Conservation (phyloP, 2,888 invertebrate species). For the Aromia moschata region DNA sequence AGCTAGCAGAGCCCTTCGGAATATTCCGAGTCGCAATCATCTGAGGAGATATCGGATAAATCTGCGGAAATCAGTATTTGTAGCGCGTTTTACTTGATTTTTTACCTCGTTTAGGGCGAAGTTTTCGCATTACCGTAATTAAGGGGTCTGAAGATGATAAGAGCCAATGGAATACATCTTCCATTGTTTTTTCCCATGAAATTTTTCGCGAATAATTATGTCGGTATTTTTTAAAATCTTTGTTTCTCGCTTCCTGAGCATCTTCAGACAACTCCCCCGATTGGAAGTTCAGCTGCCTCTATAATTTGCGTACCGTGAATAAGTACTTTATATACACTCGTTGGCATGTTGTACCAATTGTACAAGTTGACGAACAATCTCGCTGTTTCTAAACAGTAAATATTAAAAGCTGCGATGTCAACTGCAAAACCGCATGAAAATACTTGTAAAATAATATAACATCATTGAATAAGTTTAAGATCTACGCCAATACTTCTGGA, state of each 20-base stretch:
- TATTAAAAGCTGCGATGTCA: conserved; percentile 5
- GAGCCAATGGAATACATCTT: neutral
- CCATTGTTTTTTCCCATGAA: conserved; percentile 3
- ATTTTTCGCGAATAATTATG: conserved; percentile 1
- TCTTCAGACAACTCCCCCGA: neutral
- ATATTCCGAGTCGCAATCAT: too few relatives aligned
- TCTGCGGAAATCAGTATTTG: neutral
- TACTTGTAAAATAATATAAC: conserved; percentile 13
- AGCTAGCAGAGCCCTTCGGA: too few relatives aligned
- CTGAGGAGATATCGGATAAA: neutral
- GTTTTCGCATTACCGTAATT: neutral
- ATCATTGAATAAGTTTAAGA: conserved; percentile 1
- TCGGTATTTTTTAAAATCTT: conserved; percentile 1
- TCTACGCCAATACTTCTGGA: neutral
- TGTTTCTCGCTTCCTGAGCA: neutral
- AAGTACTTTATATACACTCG: conserved; percentile 36
- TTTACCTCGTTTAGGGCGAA: neutral
- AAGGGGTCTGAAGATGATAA: neutral
- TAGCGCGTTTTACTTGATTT: neutral
- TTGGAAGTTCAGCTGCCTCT: neutral
- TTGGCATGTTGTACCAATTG: conserved; percentile 41
- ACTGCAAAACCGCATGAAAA: conserved; percentile 7
- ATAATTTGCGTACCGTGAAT: conserved; percentile 1
- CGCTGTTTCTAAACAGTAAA: conserved; percentile 19
- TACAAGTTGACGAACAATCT: conserved; percentile 29